Evolutionary conservation across 2,113 vertebrate genomes (phyloP).

Genomic region (Rousettus leschenaultii): DNA sequence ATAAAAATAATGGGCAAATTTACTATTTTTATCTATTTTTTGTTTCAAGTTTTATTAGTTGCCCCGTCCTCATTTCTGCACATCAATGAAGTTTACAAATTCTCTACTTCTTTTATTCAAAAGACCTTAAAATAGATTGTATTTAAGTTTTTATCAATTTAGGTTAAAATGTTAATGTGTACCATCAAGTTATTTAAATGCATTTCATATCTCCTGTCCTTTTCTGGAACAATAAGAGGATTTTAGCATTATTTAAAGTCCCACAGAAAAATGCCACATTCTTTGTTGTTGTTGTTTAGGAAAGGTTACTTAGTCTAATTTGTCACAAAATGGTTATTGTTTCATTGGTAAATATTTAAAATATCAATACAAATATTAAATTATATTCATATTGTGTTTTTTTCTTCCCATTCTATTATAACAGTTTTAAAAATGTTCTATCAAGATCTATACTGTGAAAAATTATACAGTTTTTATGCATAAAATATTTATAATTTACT

Average conservation of each 20-base stretch:
- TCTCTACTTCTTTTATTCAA: neutral
- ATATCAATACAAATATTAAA: neutral
- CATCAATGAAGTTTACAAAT: neutral
- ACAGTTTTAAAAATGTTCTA: neutral
- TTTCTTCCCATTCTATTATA: neutral
- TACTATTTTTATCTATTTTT: neutral
- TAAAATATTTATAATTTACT: neutral
- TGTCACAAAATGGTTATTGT: neutral
- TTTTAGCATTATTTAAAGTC: neutral
- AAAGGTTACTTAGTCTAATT: neutral
- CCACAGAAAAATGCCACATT: neutral
- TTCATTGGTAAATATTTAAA: neutral
- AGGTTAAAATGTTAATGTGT: neutral
- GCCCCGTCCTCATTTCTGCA: neutral
- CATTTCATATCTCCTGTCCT: neutral
- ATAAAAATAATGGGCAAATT: neutral
- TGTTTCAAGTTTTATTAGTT: neutral
- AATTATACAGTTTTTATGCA: neutral
- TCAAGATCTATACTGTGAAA: neutral
- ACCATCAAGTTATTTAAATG: neutral
- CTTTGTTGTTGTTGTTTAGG: neutral
- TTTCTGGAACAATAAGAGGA: neutral
- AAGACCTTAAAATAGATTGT: neutral
- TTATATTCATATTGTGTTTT: neutral
- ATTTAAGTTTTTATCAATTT: neutral